Base-by-base conservation (phyloP, 2,888 invertebrate species). In the Notocelia uddmanniana region DNA sequence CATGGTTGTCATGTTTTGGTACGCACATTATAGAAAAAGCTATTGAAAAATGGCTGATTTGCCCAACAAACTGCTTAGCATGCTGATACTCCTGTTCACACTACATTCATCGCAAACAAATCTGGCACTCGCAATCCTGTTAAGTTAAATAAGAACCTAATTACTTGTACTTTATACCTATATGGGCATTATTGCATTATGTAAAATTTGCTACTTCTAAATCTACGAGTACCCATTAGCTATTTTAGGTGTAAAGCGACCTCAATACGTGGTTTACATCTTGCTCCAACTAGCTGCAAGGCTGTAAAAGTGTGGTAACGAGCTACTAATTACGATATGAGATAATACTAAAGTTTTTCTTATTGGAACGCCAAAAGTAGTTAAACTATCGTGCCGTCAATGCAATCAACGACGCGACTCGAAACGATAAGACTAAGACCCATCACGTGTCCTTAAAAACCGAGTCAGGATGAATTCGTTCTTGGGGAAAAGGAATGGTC, bases 241-340 rank as follows among this genome's bases (percentile, higher is more conserved):
- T 69, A 54, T 54, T 69, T 69, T 69, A 69, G 68, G 60, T 62
- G 41, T 45, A 60, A 54, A 54, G 54, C 52, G 68, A 69, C 68
- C 68, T 62, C 60, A 69, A 69, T 62, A 62, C 54, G 54, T 26
- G 19, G 45, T 54, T 69, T 69, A 62, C 60, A 69, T 54, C 41
- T 62, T 45, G 45, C 45, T 54, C 23, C 59, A 59, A 60, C 60
- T 37, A 67, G 19, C 41, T 26, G 18, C 41, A 54, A 41, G 41
- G 60, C 41, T 60, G 41, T 60, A 41, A 10, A 34, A 19, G 59
- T 60, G 37, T 26, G 31, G 55, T 45, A 2, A 18, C 52, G 5
- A 18, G 15, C 23, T 52, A 57, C 45, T 54, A 23, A 60, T 54
- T 52, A 37, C 19, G 13, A 13, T 55, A 41, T 31, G 48, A 34